phyloP scores from a whole-genome alignment of 2,113 vertebrate genomes.

The Pithys albifrons region DNA sequence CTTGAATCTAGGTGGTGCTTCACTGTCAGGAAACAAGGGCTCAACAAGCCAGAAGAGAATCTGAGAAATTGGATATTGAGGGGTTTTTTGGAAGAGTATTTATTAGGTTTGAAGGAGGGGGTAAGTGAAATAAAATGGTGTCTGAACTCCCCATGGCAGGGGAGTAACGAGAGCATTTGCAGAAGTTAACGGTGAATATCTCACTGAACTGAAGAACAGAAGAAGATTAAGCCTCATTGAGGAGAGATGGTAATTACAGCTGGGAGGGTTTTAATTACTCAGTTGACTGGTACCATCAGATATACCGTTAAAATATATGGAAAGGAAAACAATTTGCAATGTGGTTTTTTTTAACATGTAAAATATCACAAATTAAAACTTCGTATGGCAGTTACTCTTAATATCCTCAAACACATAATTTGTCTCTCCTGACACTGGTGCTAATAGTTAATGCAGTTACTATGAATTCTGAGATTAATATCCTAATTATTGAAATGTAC shows the following conservation, averaged over 20 bases:
- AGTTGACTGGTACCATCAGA: background rate
- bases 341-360: background rate
- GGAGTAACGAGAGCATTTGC: accelerated
- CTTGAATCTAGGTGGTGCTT: background rate
- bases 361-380: background rate
- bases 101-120: background rate
- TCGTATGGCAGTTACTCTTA: background rate
- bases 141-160: background rate
- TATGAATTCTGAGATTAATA: background rate
- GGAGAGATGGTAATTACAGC: background rate
- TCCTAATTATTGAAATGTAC: background rate
- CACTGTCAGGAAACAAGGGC: background rate
- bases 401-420: background rate
- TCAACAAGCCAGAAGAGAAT: background rate
- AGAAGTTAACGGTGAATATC: accelerated
- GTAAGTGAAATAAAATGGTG: background rate
- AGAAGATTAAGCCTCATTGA: background rate
- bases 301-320: background rate
- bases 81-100: accelerated
- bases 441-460: background rate
- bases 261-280: background rate
- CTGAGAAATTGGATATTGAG: background rate
- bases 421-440: background rate
- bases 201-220: background rate
- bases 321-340: background rate